Evolutionary conservation across 2,888 invertebrate genomes (phyloP).

Genomic region (Cosmorhoe ocellata): DNA sequence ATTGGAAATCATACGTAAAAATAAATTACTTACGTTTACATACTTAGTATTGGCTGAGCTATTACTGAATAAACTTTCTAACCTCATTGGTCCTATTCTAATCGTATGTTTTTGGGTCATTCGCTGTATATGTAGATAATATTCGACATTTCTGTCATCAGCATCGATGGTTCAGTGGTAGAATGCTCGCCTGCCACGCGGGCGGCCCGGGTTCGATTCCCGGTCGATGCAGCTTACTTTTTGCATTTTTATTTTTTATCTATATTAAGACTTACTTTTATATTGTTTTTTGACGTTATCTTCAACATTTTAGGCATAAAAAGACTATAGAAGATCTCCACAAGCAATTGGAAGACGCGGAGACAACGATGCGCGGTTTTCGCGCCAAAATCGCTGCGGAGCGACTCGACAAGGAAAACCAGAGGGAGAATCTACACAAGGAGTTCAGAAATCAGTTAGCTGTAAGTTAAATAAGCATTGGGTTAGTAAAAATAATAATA

Average conservation of each 20-base stretch:
- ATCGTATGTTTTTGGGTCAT: conserved; percentile 17
- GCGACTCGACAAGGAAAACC: conserved; percentile 69
- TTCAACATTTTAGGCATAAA: conserved; percentile 55
- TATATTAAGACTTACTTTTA: no score
- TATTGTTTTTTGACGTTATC: neutral
- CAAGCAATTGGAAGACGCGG: conserved; percentile 73
- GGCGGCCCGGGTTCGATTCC: conserved; percentile 80
- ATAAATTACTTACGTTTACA: no score
- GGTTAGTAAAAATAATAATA: neutral
- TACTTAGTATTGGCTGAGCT: no score
- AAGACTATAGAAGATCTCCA: conserved; percentile 69
- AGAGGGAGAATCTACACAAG: conserved; percentile 64
- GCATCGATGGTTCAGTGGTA: conserved; percentile 84
- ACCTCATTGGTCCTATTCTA: no score
- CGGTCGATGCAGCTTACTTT: conserved; percentile 71
- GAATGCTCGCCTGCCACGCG: conserved; percentile 84
- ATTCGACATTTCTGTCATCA: neutral
- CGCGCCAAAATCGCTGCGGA: conserved; percentile 74
- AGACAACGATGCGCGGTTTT: conserved; percentile 65
- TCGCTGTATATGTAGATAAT: neutral
- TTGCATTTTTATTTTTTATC: conserved; percentile 34
- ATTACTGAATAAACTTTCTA: no score
- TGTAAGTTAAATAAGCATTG: conserved; percentile 47
- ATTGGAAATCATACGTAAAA: no score
- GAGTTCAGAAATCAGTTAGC: conserved; percentile 65